A percentile compares a stretch with the other conserved stretches of the same genome.
Conservation (phyloP, 2,797 vertebrate species). For the Peromyscus aztecus region DNA sequence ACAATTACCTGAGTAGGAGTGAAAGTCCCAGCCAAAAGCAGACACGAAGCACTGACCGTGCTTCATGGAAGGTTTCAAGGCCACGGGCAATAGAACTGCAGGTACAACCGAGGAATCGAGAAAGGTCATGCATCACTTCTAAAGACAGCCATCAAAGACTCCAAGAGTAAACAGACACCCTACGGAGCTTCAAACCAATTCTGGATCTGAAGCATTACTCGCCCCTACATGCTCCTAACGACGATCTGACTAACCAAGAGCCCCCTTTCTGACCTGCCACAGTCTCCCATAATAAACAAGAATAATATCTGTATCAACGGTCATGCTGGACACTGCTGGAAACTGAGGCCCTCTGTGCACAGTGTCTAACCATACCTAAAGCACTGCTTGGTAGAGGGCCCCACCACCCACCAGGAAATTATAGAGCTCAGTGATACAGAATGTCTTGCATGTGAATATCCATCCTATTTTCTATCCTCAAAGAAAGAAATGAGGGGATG, state of each 20-base stretch:
- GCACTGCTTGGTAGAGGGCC: background rate
- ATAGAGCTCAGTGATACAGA: background rate
- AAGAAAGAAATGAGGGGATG: background rate
- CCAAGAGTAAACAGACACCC: constrained; percentile 1
- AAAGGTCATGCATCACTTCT: background rate
- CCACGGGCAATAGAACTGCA: background rate
- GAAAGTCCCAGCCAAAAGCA: constrained; percentile 58
- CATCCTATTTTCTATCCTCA: background rate
- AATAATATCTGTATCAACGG: background rate
- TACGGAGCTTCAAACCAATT: background rate
- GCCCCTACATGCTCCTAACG: background rate
- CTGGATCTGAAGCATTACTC: background rate
- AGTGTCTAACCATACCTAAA: background rate
- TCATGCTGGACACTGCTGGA: background rate
- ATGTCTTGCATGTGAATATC: background rate
- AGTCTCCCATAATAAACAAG: background rate
- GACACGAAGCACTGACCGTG: constrained; percentile 52
- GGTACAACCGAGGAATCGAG: constrained; percentile 6
- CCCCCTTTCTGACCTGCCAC: background rate
- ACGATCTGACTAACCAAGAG: background rate
- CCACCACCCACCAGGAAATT: no score
- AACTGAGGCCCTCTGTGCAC: background rate
- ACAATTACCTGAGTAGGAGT: constrained; percentile 72
- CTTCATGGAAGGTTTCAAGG: constrained; percentile 28
- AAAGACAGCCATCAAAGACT: constrained; percentile 38